Evolutionary conservation across 2,113 vertebrate genomes (phyloP), one percentile per base, ranked within the genome.

Genomic region (Copsychus sechellarum): DNA sequence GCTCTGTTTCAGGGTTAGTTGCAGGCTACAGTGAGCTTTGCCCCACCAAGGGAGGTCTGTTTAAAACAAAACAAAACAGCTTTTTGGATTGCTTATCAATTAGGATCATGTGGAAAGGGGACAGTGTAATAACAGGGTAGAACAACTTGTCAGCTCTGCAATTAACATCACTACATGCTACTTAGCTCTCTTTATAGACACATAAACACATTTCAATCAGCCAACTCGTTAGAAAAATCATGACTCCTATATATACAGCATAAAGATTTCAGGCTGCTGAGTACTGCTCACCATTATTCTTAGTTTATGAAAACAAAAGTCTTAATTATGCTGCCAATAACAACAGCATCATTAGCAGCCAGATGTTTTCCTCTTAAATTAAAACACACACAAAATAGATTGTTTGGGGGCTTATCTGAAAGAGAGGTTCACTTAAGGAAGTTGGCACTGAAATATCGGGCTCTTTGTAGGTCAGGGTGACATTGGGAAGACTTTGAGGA

Each of bases 131-230:
- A 80, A 74, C 34, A 92, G 81, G 53, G 64, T 88, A 76, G 62
- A 50, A 89, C 65, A 78, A 91, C 88, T 94, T 88, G 72, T 86
- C 58, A 81, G 53, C 58, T 95, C 81, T 91, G 54, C 78, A 95
- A 80, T 95, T 97, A 95, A 76, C 90, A 88, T 89, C 92, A 93
- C 56, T 86, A 88, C 9, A 17, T 76, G 72, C 64, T 92, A 82
- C 92, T 94, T 93, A 93, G 28, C 82, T 93, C 76, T 90, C 78
- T 96, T 92, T 89, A 80, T 83, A 95, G 95, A 90, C 34, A 76
- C 81, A 88, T 64, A 96, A 97, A 97, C 87, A 93, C 47, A 95
- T 77, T 97, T 96, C 77, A 93, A 84, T 93, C 86, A 95, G 76
- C 42, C 70, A 92, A 91, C 42, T 70, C 6, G 3, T 93, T 94